Percentiles rank a stretch among this genome's conserved stretches.
phyloP scores from a whole-genome alignment of 2,888 invertebrate genomes.

The Sabatieria punctata region DNA sequence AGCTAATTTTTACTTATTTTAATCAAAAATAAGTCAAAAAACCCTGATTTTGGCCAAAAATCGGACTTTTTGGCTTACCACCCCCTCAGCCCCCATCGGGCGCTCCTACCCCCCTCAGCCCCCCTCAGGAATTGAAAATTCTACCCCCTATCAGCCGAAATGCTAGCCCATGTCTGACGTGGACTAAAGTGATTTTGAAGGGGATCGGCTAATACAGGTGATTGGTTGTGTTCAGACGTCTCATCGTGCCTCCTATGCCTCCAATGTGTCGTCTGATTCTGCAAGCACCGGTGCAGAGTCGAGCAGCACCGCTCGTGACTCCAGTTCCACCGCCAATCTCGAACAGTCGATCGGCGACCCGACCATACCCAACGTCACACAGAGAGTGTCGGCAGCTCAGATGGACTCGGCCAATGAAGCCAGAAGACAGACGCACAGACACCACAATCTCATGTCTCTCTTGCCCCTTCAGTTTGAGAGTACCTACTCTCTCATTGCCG shows the following conservation, averaged over 20 bases:
- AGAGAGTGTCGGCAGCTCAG: neutral
- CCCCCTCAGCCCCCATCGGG: too few species aligned
- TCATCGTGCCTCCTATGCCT: constrained; percentile 7
- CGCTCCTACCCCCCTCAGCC: too few species aligned
- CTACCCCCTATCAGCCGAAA: too few species aligned
- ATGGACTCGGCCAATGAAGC: constrained; percentile 5
- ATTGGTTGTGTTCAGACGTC: neutral
- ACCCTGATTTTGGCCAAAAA: too few species aligned
- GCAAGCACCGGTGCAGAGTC: neutral
- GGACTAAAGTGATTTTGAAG: too few species aligned
- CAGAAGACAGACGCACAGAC: neutral
- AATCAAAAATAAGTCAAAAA: too few species aligned
- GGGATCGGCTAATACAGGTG: too few species aligned
- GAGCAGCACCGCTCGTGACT: too few species aligned
- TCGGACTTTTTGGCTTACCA: too few species aligned
- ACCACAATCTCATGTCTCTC: constrained; percentile 2
- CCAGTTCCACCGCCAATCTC: constrained; percentile 5
- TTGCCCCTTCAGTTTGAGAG: constrained; percentile 7
- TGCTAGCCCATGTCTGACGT: too few species aligned
- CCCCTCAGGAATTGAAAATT: too few species aligned
- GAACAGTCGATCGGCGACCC: constrained; percentile 5
- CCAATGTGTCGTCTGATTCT: constrained; percentile 3
- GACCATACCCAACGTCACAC: constrained; percentile 4
- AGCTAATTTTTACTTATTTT: too few species aligned
- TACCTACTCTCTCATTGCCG: neutral